These are phyloP conservation scores for Oreonectes daqikongensis DNA, from an alignment of 2,797 vertebrate species.

Conservation along the genomic window DNA sequence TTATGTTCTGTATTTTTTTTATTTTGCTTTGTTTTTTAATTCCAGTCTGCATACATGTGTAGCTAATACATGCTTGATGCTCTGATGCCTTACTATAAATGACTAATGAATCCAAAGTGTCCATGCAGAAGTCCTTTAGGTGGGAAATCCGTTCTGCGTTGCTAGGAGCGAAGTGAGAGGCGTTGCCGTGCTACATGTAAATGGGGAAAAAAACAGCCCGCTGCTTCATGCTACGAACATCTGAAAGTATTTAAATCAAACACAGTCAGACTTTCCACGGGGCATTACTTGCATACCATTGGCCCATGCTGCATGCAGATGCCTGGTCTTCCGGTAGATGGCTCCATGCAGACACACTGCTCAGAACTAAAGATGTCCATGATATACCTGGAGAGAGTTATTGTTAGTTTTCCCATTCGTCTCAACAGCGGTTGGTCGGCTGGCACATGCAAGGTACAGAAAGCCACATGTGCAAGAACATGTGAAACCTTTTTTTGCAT, in stretches of 20 bases:
- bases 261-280: conserved; percentile 80
- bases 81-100: conserved; percentile 47
- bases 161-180: conserved; percentile 20
- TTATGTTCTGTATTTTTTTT: conserved; percentile 6
- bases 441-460: neutral
- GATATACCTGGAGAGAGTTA: neutral
- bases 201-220: conserved; percentile 72
- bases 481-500: too few species aligned
- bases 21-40: conserved; percentile 49
- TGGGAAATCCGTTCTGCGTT: conserved; percentile 7
- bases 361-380: neutral
- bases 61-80: conserved; percentile 49
- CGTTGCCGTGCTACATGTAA: conserved; percentile 64
- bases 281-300: conserved; percentile 74
- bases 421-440: too few species aligned
- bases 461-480: too few species aligned
- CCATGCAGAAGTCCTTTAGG: neutral
- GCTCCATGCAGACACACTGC: conserved; percentile 10
- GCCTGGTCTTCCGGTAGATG: conserved; percentile 21
- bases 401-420: neutral
- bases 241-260: conserved; percentile 81
- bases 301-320: conserved; percentile 53
- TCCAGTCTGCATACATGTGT: conserved; percentile 40
- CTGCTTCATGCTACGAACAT: conserved; percentile 71
- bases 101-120: conserved; percentile 42